Evolutionary conservation across 2,113 vertebrate species (phyloP).

Genomic region (Monopterus albus): DNA sequence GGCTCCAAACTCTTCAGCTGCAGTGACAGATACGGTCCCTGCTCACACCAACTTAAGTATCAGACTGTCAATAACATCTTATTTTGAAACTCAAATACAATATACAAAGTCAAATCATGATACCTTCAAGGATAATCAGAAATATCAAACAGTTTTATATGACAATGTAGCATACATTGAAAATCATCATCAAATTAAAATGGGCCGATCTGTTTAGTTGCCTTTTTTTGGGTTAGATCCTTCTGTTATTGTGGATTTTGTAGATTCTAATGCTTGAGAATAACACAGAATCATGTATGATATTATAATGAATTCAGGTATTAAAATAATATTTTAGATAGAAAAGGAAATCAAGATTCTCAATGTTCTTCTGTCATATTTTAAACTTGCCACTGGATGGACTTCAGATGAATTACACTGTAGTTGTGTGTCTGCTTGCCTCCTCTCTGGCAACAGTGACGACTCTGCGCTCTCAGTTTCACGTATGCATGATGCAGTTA

Average conservation of each 20-base stretch:
- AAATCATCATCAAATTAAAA: no score
- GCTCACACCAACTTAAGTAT: conserved; percentile 19
- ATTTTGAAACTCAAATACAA: conserved; percentile 26
- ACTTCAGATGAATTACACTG: conserved; percentile 3
- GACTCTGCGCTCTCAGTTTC: conserved; percentile 25
- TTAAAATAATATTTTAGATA: no score
- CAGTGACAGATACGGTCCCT: conserved; percentile 30
- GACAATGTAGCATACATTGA: no score
- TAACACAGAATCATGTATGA: no score
- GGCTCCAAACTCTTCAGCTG: not conserved
- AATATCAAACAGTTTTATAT: no score
- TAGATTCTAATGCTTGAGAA: no score
- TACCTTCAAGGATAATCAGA: not conserved
- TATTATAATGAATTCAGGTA: no score
- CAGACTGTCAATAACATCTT: not conserved
- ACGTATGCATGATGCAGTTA: conserved; percentile 48
- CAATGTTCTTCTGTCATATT: no score
- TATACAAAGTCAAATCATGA: not conserved
- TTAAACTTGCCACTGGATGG: conserved; percentile 21
- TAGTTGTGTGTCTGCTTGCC: conserved; percentile 13
- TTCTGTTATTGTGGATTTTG: no score
- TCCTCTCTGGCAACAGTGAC: conserved; percentile 34
- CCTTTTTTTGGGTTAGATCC: not conserved
- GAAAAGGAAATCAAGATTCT: no score
- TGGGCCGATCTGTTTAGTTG: not conserved